phyloP scores from a whole-genome alignment of 2,888 invertebrate genomes.

The Cosmia pyralina region DNA sequence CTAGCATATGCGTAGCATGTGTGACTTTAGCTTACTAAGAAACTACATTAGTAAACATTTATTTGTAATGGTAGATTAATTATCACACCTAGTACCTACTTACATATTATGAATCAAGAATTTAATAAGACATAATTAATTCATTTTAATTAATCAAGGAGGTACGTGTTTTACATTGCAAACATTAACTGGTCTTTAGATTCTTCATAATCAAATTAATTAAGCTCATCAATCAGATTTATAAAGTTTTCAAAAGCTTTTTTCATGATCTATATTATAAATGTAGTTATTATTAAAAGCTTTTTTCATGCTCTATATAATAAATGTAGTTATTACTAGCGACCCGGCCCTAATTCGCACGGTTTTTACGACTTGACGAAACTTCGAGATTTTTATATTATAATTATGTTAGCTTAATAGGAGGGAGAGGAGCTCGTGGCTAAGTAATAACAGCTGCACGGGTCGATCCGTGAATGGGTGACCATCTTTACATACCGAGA shows the following conservation, averaged over 20 bases:
- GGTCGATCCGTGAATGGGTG: too few relatives aligned
- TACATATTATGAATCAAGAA: constrained; percentile 4
- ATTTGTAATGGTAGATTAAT: neutral
- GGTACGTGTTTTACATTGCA: neutral
- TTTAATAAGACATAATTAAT: neutral
- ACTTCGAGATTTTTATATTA: too few relatives aligned
- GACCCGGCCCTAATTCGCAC: too few relatives aligned
- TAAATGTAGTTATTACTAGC: neutral
- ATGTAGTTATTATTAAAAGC: neutral
- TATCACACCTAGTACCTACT: neutral
- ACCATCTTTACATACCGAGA: too few relatives aligned
- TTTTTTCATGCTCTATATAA: neutral
- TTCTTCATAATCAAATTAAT: constrained; percentile 1
- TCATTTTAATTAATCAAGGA: neutral
- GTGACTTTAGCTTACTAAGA: constrained; percentile 4
- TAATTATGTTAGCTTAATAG: too few relatives aligned
- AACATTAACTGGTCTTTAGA: neutral
- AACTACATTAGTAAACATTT: constrained; percentile 15
- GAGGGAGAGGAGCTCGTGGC: too few relatives aligned
- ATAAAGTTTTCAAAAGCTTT: neutral
- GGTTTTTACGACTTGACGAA: too few relatives aligned
- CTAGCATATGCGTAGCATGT: neutral
- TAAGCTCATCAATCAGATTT: neutral
- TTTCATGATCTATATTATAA: neutral
- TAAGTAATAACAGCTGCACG: too few relatives aligned